phyloP scores from a whole-genome alignment of 2,113 vertebrate genomes.

The Psophia crepitans region DNA sequence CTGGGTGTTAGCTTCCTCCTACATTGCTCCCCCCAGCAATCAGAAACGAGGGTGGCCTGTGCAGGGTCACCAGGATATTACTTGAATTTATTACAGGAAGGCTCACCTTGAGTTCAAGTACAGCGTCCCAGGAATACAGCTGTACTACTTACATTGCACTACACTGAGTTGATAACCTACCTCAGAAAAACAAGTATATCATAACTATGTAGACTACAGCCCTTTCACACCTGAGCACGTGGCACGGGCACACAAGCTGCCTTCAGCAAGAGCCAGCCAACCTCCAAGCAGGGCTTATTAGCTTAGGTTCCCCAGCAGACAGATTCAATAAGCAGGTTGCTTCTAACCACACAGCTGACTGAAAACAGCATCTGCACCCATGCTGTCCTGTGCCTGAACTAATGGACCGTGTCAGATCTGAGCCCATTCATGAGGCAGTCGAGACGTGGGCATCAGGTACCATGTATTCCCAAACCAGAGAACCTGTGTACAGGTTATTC shows the following conservation, averaged over 20 bases:
- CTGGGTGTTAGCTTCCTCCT: neutral
- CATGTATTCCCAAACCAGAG: fast-evolving
- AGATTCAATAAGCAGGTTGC: neutral
- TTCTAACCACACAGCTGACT: neutral
- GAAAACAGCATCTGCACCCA: neutral
- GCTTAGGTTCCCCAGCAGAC: neutral
- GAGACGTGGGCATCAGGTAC: neutral
- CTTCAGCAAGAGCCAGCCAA: neutral
- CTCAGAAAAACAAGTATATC: neutral
- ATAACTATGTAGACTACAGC: neutral
- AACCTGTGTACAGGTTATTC: neutral
- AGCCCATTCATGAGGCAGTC: neutral
- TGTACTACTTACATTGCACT: neutral
- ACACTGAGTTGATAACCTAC: neutral
- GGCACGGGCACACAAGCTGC: neutral
- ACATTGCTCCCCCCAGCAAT: neutral
- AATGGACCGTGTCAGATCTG: neutral
- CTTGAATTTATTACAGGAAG: neutral
- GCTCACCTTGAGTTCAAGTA: neutral
- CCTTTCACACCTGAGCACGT: neutral
- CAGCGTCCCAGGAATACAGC: neutral
- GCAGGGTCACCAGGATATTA: neutral
- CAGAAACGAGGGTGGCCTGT: neutral
- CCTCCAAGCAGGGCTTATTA: neutral
- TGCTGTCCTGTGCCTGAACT: neutral